Evolutionary conservation across 2,113 vertebrate genomes (phyloP), one percentile per base, ranked within the genome.

Genomic region (Scartelaos histophorus): DNA sequence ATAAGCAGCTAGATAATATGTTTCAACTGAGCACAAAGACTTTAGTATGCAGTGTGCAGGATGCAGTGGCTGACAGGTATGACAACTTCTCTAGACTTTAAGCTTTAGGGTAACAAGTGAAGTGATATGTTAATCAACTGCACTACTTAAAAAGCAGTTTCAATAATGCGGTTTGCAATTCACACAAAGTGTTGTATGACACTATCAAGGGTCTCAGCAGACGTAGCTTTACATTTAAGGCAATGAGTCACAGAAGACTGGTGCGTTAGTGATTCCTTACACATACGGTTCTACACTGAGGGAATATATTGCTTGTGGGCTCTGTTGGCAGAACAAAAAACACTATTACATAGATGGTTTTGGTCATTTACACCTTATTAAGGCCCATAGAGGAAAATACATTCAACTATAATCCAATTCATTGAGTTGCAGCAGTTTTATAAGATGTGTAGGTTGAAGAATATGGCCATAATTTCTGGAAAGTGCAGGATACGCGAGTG

Each of bases 331-430:
- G 71, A 74, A 38, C 61, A 64, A 71, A 69, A 74, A 75, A 24
- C 65, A 69, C 71, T 66, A 70, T 47, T 81, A 79, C 73, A 64
- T 80, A 71, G 47, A 80, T 76, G 77, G 21, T 73, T 90, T 92
- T 90, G 89, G 87, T 93, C 84, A 80, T 87, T 82, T 84, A 83
- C 73, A 76, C 76, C 76, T 82, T 85, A 38, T 82, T 90, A 91
- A 92, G 87, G 90, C 88, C 77, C 73, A 80, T 79, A 80, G 80
- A 80, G 86, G 78, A 76, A 82, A 88, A 81, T 89, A 92, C 90
- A 91, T 91, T 91, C 89, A 87, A 56, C 73, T 56, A 57, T 64
- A 76, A 78, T 82, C 79, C 69, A 78, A 85, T 76, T 71, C 4
- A 81, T 58, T 84, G 65, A 78, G 83, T 74, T 86, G 84, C 85